Base-by-base conservation (phyloP, 2,888 invertebrate species). In the Cephus rjabovi region DNA sequence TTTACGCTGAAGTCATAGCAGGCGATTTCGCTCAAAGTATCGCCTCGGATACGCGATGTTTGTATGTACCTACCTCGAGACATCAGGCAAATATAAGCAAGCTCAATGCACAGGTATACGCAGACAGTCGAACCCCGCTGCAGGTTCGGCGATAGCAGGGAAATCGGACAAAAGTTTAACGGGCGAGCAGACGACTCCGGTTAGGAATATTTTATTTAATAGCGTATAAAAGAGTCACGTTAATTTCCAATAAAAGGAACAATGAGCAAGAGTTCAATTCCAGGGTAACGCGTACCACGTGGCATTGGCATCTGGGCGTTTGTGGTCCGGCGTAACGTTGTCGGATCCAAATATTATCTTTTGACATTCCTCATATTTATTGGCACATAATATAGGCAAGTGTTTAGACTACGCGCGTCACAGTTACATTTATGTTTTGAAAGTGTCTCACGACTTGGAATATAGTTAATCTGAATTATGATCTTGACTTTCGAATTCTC, bases 31-130 rank as follows among this genome's bases (percentile, higher is more conserved):
- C 68, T 78, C 73, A 68, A 56, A 73, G 76, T 78, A 76, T 78
- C 76, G 73, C 76, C 34, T 40, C 71, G 77, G 75, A 69, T 75
- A 78, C 75, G 69, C 76, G 69, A 68, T 82, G 80, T 82, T 83
- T 82, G 79, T 79, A 79, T 75, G 81, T 74, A 77, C 77, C 69
- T 75, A 74, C 79, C 75, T 23, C 23, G 23, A 40, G 77, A 75
- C 71, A 69, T 75, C 77, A 37, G 77, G 77, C 78, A 81, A 82
- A 81, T 82, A 81, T 80, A 80, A 68, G 76, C 69, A 75, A 6
- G 40, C 33, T 76, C 76, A 30, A 74, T 23, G 56, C 23, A 56
- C 23, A 56, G 23, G 23, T 9, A 56, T 23, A 56, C 9, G 56
- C 23, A 56, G 15, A 23, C 9, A 9, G 56, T 56, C 23, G 9